A percentile compares a stretch with the other conserved stretches of the same genome.
Evolutionary conservation across 1,140 invertebrate species (phyloP).

Genomic region (Aphaenogaster ashmeadi): DNA sequence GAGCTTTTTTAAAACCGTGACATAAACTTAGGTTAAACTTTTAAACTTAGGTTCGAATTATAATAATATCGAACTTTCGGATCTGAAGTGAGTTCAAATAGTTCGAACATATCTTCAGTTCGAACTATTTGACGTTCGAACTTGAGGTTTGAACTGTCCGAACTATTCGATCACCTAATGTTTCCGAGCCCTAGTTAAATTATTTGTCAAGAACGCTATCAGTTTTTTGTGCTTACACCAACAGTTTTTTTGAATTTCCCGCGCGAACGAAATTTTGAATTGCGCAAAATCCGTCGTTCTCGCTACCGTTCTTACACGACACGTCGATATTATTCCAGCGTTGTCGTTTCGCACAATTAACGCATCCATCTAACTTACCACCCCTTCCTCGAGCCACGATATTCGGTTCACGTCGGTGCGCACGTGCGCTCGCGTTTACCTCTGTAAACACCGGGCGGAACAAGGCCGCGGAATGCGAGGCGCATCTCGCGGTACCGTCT

Average conservation of each 20-base stretch:
- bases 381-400: background rate
- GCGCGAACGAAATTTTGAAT: background rate
- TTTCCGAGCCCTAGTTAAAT: no score
- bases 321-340: background rate
- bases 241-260: background rate
- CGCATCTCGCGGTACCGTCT: slow-evolving; percentile 67
- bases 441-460: slow-evolving; percentile 77
- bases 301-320: background rate
- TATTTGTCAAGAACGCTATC: background rate
- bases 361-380: background rate
- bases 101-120: no score
- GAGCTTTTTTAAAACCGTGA: no score
- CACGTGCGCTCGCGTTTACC: slow-evolving; percentile 61
- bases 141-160: no score
- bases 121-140: no score
- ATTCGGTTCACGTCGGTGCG: slow-evolving; percentile 51
- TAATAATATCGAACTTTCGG: no score
- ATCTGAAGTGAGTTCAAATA: no score
- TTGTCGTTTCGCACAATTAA: slow-evolving; percentile 20
- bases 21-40: no score
- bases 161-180: no score
- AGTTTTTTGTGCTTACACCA: background rate
- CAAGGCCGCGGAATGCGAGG: slow-evolving; percentile 80
- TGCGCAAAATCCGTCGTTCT: background rate
- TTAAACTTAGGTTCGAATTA: no score